A percentile compares a stretch with the other conserved stretches of the same genome.
phyloP scores from a whole-genome alignment of 2,797 vertebrate genomes.

The Trachops cirrhosus region DNA sequence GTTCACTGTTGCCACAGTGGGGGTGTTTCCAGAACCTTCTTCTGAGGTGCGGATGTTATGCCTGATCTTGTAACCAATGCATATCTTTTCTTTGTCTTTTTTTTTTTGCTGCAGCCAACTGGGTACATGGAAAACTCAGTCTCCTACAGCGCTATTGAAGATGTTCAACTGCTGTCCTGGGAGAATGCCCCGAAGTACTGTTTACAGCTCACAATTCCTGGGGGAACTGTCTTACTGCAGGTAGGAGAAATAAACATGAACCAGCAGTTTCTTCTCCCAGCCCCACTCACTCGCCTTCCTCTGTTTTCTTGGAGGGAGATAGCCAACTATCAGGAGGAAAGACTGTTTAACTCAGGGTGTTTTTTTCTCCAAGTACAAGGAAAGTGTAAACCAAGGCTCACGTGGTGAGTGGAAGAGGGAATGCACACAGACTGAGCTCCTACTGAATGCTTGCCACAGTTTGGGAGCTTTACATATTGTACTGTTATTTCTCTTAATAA shows the following conservation, averaged over 20 bases:
- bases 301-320: not conserved
- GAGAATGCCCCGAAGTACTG: constrained; percentile 99
- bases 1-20: not conserved
- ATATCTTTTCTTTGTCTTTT: constrained; percentile 38
- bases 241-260: constrained; percentile 81
- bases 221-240: constrained; percentile 97
- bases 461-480: not conserved
- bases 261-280: constrained; percentile 32
- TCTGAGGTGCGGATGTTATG: rapidly evolving
- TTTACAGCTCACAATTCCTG: constrained; percentile 97
- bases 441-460: rapidly evolving
- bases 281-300: rapidly evolving
- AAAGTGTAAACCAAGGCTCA: not conserved
- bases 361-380: not conserved
- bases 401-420: no score
- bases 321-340: not conserved
- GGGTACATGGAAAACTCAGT: constrained; percentile 98
- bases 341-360: not conserved
- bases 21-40: not conserved
- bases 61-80: constrained; percentile 14
- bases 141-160: constrained; percentile 98
- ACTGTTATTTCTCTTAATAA: not conserved
- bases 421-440: not conserved
- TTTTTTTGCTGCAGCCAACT: constrained; percentile 88
- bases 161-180: constrained; percentile 98